phyloP scores from a whole-genome alignment of 2,113 vertebrate species.

The Cinclus cinclus region DNA sequence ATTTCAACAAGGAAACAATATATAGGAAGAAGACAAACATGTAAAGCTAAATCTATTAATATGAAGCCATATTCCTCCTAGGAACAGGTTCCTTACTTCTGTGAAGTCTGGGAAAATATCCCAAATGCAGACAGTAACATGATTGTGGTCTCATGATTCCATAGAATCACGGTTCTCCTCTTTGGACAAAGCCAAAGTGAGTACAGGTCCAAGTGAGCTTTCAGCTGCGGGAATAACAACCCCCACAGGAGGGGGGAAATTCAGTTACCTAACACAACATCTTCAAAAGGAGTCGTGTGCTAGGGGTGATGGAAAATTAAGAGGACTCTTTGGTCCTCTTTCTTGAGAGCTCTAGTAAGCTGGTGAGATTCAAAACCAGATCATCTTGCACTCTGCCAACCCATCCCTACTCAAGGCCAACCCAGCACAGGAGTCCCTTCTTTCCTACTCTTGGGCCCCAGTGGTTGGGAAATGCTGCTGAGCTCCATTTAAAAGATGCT shows the following conservation, averaged over 20 bases:
- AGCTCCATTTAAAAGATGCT: not conserved
- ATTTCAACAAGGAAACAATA: not conserved
- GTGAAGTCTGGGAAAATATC: not conserved
- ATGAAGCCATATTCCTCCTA: not conserved
- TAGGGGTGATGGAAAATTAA: not conserved
- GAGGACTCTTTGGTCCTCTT: not conserved
- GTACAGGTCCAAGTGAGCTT: not conserved
- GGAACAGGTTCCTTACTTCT: not conserved
- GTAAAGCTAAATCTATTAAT: not conserved
- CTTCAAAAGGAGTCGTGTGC: not conserved
- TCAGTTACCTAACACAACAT: not conserved
- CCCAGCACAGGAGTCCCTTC: not conserved
- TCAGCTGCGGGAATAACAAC: not conserved
- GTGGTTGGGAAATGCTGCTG: not conserved
- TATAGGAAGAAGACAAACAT: not conserved
- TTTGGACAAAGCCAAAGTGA: not conserved
- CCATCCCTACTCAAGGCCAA: not conserved
- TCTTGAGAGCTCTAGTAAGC: not conserved
- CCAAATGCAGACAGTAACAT: not conserved
- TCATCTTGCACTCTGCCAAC: not conserved
- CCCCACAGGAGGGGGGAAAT: not conserved
- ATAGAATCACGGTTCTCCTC: not conserved
- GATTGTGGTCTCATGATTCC: not conserved
- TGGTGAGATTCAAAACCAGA: not conserved
- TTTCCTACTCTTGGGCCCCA: not conserved